A percentile compares a stretch with the other conserved stretches of the same genome.
These are phyloP conservation scores for Himalopsyche kuldschensis DNA, from an alignment of 2,888 invertebrate species.

Conservation along the genomic window DNA sequence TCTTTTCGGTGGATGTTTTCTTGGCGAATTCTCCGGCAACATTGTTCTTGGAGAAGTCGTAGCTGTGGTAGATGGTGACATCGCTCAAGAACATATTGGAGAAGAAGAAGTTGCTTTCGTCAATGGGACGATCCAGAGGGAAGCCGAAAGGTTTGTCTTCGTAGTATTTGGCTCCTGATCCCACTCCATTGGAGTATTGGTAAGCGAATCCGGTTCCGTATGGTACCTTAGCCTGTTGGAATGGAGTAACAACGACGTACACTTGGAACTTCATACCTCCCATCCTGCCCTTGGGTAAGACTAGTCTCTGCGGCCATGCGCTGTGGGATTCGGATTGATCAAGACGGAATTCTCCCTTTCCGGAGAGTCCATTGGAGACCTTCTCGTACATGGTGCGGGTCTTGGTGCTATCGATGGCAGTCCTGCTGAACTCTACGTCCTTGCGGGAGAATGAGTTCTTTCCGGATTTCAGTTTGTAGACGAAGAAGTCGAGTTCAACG, in stretches of 20 bases:
- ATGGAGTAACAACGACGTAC: constrained; percentile 65
- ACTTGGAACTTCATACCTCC: constrained; percentile 69
- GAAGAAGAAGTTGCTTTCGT: constrained; percentile 61
- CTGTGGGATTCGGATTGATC: constrained; percentile 58
- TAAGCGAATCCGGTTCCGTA: constrained; percentile 43
- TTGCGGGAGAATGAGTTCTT: constrained; percentile 66
- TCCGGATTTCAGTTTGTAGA: constrained; percentile 62
- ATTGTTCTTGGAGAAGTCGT: not conserved
- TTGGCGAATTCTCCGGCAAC: not conserved
- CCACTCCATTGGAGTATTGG: constrained; percentile 47
- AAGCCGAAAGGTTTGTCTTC: constrained; percentile 71
- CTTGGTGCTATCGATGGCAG: constrained; percentile 64
- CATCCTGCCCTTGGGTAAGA: constrained; percentile 71
- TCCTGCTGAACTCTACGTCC: constrained; percentile 66
- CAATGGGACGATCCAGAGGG: constrained; percentile 73
- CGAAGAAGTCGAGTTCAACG: constrained; percentile 64
- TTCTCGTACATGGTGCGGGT: constrained; percentile 61
- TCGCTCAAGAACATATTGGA: constrained; percentile 70
- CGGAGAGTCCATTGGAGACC: constrained; percentile 55
- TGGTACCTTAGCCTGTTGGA: constrained; percentile 46
- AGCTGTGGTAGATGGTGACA: constrained; percentile 65
- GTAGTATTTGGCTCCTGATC: constrained; percentile 52
- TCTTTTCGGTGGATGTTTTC: no score
- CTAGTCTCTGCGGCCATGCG: constrained; percentile 67
- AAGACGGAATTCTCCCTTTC: constrained; percentile 58